Evolutionary conservation across 2,888 invertebrate species (phyloP), one percentile per base, ranked within the genome.

Genomic region (Caenorhabditis japonica): DNA sequence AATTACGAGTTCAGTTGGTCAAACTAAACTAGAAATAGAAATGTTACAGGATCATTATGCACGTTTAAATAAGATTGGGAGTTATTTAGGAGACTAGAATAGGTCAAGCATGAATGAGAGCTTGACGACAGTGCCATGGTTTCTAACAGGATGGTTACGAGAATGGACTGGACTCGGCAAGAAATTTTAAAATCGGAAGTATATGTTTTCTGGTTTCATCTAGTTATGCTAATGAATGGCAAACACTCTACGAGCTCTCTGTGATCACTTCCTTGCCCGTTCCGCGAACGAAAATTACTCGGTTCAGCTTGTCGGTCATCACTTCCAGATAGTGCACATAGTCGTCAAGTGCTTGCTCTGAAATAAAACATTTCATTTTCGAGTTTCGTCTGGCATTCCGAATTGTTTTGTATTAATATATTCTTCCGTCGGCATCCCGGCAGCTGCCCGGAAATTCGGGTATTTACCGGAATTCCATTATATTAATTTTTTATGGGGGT

Each of bases 201-300:
- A 52, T 64, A 52, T 59, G 51, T n/a, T n/a, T n/a, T n/a, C n/a
- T n/a, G n/a, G n/a, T 52, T 41, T 47, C 52, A 36, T 55, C 17
- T 23, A 44, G n/a, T 36, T 25, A 30, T 1, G 43, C 23, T 34
- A 23, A 43, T 13, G 25, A 4, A 36, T n/a, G 15, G 4, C 15
- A 19, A 12, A 23, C 30, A 1, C n/a, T 21, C 15, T 76, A 83
- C 10, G 83, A 84, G 47, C 73, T 72, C 12, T 84, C 81, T n/a
- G 86, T 86, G 43, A 86, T 86, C 23, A 86, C 86, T 72, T 86
- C 86, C 30, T 83, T 82, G 39, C 86, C 86, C 5, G 85, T 84
- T 38, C 84, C 85, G 25, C 86, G 80, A 2, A 86, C 84, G 61
- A 86, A 84, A 38, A 86, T 75, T 33, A 86, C 83, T 46, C 86